Evolutionary conservation across 2,113 vertebrate species (phyloP).

Genomic region (Ochotona princeps): DNA sequence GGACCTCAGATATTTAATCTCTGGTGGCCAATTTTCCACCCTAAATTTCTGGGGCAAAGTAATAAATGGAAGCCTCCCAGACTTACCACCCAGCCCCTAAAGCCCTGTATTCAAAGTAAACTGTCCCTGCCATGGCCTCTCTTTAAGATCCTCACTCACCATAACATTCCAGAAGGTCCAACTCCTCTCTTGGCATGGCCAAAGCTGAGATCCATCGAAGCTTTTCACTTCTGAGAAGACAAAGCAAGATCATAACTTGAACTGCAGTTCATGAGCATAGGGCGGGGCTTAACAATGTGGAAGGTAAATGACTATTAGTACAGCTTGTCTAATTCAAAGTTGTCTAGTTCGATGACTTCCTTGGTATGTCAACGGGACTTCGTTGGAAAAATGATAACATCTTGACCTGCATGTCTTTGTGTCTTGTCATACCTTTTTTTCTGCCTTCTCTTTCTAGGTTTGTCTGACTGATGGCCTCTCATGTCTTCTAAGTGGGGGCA

Average conservation of each 20-base stretch:
- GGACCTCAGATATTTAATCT: not conserved
- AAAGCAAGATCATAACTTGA: not conserved
- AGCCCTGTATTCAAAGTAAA: not conserved
- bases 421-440: not conserved
- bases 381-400: not conserved
- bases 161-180: conserved; percentile 84
- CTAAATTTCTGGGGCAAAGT: not conserved
- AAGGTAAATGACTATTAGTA: not conserved
- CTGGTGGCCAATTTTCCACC: not conserved
- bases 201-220: conserved; percentile 97
- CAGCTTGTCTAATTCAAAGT: not conserved
- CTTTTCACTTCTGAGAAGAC: conserved; percentile 93
- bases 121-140: not conserved
- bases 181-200: conserved; percentile 86
- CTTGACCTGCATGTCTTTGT: not conserved
- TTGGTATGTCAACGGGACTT: not conserved
- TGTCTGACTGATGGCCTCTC: not conserved
- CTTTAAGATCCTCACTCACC: conserved; percentile 74
- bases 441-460: not conserved
- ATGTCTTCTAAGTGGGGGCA: not conserved
- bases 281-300: not conserved
- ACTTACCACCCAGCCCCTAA: not conserved
- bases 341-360: not conserved
- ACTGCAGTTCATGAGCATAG: not conserved
- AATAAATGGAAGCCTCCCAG: not conserved